Evolutionary conservation across 2,888 invertebrate species (phyloP), one percentile per base, ranked within the genome.

Genomic region (Mystacides longicornis): DNA sequence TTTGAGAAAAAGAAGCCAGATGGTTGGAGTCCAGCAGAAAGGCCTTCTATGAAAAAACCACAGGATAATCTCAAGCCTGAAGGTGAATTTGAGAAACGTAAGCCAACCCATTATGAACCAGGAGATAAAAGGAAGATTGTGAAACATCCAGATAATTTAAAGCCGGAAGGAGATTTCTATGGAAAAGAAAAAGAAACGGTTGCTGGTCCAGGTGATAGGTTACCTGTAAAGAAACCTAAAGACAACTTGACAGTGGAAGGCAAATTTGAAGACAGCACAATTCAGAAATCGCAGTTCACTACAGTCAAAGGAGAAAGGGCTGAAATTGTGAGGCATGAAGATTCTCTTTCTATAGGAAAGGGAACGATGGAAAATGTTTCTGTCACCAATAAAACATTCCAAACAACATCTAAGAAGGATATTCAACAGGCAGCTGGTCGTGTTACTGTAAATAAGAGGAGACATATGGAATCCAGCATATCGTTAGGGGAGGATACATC

Each of bases 381-480:
- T 60, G 79, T 78, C 55, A 80, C 61, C 49, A 70, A 74, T 43
- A 79, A 81, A 64, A 74, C 74, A 23, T 78, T 78, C 62, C 74
- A 78, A 63, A 74, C 74, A 64, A 72, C 79, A 60, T 77, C 80
- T n/a, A 80, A 76, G 67, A 82, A 77, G 66, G 79, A 78, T 64
- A 66, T 63, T 49, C 63, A 64, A 22, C 69, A 77, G 27, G 72
- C 75, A 46, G 74, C 70, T 31, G 78, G 75, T 23, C 77, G 77
- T 59, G 75, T 71, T 67, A 71, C 75, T 5, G 72, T 77, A 18
- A 80, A 81, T 57, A 81, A 77, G 53, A 71, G 81, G 62, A 78
- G 75, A 16, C 80, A 86, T 64, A 81, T 82, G 69, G 84, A 86
- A 69, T 86, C 87, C 0, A 83, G 83, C 56, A 80, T 86, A 53